phyloP scores from a whole-genome alignment of 2,797 vertebrate species.

The Lepus townsendii region DNA sequence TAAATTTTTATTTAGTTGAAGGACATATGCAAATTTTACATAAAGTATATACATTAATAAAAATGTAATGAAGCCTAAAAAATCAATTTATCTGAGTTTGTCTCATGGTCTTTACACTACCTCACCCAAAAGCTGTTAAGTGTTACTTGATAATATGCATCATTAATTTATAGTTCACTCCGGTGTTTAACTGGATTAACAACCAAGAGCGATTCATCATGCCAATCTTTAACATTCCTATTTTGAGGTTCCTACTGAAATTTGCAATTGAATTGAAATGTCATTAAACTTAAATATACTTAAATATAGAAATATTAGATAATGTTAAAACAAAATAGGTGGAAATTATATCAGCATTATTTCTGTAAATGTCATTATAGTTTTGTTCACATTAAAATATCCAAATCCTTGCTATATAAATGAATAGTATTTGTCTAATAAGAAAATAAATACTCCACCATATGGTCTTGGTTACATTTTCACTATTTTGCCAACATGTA shows the following conservation, averaged over 20 bases:
- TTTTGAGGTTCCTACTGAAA: conserved; percentile 45
- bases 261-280: conserved; percentile 35
- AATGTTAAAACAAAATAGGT: conserved; percentile 16
- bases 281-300: conserved; percentile 60
- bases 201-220: conserved; percentile 46
- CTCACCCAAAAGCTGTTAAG: not conserved
- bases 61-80: not conserved
- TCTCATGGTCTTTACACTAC: not conserved
- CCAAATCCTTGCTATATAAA: conserved; percentile 49
- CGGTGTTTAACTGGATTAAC: conserved; percentile 51
- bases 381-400: conserved; percentile 47
- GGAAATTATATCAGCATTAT: not conserved
- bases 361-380: conserved; percentile 20
- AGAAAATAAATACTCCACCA: conserved; percentile 69
- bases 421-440: conserved; percentile 59
- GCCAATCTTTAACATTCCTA: not conserved
- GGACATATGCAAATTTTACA: not conserved
- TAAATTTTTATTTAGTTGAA: not conserved
- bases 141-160: conserved; percentile 1
- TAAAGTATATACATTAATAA: not conserved
- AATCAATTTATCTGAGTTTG: not conserved
- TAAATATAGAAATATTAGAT: conserved; percentile 19
- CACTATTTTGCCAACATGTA: conserved; percentile 49
- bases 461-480: conserved; percentile 63
- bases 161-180: conserved; percentile 49